These are phyloP conservation scores for Apus apus DNA, from an alignment of 2,113 vertebrate species.

Conservation along the genomic window DNA sequence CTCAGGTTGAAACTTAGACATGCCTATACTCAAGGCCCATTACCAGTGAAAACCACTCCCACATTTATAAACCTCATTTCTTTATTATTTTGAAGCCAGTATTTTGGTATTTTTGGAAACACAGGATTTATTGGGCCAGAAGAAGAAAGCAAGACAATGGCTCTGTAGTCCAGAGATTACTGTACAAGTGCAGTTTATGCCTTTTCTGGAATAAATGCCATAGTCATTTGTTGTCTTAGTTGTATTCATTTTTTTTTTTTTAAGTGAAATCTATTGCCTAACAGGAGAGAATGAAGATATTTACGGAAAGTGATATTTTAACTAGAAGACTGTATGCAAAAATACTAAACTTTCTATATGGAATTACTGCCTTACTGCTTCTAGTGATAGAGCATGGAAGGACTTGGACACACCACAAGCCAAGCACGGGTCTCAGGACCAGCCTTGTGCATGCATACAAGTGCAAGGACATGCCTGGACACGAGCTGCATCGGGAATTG, in stretches of 20 bases:
- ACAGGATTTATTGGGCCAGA: background rate
- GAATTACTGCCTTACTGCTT: background rate
- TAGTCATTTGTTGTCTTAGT: background rate
- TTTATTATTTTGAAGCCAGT: background rate
- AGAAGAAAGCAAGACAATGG: background rate
- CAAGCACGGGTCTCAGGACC: background rate
- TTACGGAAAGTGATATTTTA: background rate
- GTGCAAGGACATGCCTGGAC: accelerated
- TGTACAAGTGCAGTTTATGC: background rate
- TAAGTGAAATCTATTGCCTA: background rate
- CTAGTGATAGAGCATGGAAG: background rate
- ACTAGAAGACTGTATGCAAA: background rate
- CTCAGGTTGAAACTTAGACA: background rate
- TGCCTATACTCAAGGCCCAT: background rate
- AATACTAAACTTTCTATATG: background rate
- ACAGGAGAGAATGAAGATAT: background rate
- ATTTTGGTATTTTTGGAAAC: background rate
- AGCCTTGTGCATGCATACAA: background rate
- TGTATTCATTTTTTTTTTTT: background rate
- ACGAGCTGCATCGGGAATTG: background rate
- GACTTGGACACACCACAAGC: no score
- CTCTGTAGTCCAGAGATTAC: background rate
- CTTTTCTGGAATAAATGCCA: background rate
- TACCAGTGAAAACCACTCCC: background rate
- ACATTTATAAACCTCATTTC: background rate